A percentile compares a stretch with the other conserved stretches of the same genome.
Conservation (phyloP, 2,113 vertebrate species). For the Etia nguti region DNA sequence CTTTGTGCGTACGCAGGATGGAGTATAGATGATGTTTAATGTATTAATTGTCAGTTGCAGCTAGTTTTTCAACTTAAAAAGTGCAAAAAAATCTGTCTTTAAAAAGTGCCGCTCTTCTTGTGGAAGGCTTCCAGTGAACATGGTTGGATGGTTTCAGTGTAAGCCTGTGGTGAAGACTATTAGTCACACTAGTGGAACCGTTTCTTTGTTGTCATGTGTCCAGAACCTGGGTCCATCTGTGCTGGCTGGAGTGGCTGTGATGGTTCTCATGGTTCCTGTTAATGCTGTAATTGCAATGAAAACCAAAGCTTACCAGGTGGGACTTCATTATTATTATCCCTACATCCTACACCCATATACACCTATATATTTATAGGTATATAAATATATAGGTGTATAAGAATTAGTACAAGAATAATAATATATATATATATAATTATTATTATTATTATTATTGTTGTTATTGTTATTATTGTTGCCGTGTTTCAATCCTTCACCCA, state of each 20-base stretch:
- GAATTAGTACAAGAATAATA: no score
- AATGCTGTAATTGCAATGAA: slow-evolving; percentile 96
- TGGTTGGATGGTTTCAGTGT: neutral
- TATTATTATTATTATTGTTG: no score
- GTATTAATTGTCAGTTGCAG: neutral
- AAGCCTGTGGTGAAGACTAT: neutral
- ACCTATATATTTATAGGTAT: no score
- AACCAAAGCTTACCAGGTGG: slow-evolving; percentile 95
- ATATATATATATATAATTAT: no score
- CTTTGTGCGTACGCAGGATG: neutral
- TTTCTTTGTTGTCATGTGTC: neutral
- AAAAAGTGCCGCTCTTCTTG: neutral
- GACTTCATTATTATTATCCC: neutral
- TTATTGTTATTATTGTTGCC: neutral
- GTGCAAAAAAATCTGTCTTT: neutral
- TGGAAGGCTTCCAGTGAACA: neutral
- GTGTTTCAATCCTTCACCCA: neutral
- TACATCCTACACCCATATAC: neutral
- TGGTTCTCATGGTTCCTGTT: slow-evolving; percentile 91
- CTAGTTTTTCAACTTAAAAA: neutral
- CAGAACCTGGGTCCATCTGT: slow-evolving; percentile 90
- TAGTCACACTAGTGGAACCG: no score
- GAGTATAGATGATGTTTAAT: neutral
- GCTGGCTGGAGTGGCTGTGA: slow-evolving; percentile 91
- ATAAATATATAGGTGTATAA: no score